A percentile compares a stretch with the other conserved stretches of the same genome.
Evolutionary conservation across 2,113 vertebrate genomes (phyloP).

Genomic region (Xenopus laevis): DNA sequence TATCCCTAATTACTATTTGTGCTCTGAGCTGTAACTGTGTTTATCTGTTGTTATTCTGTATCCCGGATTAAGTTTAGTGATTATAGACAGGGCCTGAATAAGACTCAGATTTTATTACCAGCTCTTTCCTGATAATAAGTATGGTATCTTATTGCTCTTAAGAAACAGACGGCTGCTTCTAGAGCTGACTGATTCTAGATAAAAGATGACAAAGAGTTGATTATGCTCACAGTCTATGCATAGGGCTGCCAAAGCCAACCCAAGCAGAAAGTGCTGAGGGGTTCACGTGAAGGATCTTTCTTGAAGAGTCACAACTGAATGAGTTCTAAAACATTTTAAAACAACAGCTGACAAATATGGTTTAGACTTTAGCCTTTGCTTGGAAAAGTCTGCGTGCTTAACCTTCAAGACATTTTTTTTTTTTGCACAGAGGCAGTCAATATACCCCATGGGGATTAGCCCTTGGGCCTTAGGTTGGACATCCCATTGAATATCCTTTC

Average conservation of each 20-base stretch:
- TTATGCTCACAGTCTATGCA: slow-evolving; percentile 5
- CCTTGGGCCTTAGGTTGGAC: too few species aligned
- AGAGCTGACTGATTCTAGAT: slow-evolving; percentile 39
- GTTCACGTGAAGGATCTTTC: background rate
- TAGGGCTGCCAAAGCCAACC: background rate
- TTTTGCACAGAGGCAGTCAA: too few species aligned
- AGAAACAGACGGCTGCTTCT: slow-evolving; percentile 23
- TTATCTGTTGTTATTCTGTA: slow-evolving; percentile 30
- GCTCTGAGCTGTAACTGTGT: slow-evolving; percentile 39
- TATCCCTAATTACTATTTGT: slow-evolving; percentile 33
- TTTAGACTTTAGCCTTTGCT: too few species aligned
- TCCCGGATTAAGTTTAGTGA: slow-evolving; percentile 42
- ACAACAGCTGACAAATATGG: too few species aligned
- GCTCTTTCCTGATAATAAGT: slow-evolving; percentile 27
- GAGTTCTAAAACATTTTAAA: background rate
- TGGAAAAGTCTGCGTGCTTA: too few species aligned
- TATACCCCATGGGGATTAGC: too few species aligned
- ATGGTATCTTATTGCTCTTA: slow-evolving; percentile 37
- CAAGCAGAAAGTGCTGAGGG: slow-evolving; percentile 1
- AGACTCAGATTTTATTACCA: slow-evolving; percentile 42
- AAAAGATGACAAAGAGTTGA: slow-evolving; percentile 24
- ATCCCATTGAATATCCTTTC: too few species aligned
- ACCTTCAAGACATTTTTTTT: too few species aligned
- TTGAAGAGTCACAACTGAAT: background rate
- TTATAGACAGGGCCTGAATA: slow-evolving; percentile 30